These are phyloP conservation scores for Gallinago undulata DNA, from an alignment of 2,113 vertebrate genomes.

Conservation along the genomic window DNA sequence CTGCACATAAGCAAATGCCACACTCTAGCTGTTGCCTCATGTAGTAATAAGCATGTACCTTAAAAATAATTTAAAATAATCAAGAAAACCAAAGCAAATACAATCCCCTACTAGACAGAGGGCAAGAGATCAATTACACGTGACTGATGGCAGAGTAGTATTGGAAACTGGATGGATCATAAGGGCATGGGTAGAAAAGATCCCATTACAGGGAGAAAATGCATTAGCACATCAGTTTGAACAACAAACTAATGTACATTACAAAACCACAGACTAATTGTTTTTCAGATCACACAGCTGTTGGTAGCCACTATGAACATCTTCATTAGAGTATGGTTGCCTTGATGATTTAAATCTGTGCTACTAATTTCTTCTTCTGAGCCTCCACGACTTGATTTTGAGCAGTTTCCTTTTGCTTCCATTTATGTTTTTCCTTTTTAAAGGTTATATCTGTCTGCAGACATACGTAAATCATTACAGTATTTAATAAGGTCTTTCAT, in stretches of 20 bases:
- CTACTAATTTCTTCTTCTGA: not conserved
- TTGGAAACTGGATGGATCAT: not conserved
- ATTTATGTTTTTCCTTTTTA: not conserved
- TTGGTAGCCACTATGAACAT: not conserved
- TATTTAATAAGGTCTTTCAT: slow-evolving; percentile 51
- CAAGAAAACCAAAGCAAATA: not conserved
- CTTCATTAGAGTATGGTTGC: not conserved
- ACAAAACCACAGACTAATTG: not conserved
- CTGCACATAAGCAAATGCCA: not conserved
- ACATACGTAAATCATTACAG: not conserved
- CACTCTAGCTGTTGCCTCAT: not conserved
- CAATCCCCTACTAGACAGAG: not conserved
- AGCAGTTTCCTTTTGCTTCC: not conserved
- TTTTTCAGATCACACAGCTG: not conserved
- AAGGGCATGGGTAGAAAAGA: not conserved
- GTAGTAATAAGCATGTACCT: not conserved
- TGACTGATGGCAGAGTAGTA: not conserved
- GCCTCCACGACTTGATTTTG: not conserved
- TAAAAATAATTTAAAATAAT: not conserved
- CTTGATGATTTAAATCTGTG: not conserved
- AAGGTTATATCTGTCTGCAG: not conserved
- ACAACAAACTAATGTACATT: not conserved
- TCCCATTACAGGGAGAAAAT: not conserved
- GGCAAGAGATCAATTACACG: not conserved
- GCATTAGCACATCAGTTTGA: not conserved